phyloP scores from a whole-genome alignment of 2,888 invertebrate genomes.

The Bugula neritina region DNA sequence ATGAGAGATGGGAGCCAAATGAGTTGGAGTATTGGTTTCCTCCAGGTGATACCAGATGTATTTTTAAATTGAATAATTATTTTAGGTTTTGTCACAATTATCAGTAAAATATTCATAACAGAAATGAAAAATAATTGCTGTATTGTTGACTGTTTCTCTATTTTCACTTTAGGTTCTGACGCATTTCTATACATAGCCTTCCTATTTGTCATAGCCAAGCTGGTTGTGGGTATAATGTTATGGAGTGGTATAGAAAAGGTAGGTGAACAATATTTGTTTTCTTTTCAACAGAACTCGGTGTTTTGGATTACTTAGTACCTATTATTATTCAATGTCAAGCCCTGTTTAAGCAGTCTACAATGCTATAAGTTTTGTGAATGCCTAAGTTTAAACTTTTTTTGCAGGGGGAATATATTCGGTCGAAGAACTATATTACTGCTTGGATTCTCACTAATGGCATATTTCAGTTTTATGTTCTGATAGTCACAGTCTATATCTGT shows the following conservation, averaged over 20 bases:
- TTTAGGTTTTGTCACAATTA: no score
- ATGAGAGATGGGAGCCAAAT: conserved; percentile 22
- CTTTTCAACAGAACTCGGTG: no score
- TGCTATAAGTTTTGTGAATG: no score
- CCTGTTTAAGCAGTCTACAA: no score
- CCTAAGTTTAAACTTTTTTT: not conserved
- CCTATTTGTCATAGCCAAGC: conserved; percentile 13
- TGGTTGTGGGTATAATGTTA: conserved; percentile 17
- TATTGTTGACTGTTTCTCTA: no score
- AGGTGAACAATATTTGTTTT: not conserved
- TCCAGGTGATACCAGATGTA: conserved; percentile 6
- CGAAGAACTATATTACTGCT: conserved; percentile 21
- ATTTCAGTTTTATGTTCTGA: conserved; percentile 7
- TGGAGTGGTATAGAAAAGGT: conserved; percentile 27
- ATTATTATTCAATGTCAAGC: no score
- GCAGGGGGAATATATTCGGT: conserved; percentile 20
- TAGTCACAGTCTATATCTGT: conserved; percentile 17
- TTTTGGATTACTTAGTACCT: not conserved
- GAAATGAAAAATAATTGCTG: no score
- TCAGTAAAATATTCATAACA: no score
- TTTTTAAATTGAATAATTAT: not conserved
- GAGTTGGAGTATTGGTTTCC: conserved; percentile 25
- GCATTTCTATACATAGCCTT: conserved; percentile 17
- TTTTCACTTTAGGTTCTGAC: conserved; percentile 17
- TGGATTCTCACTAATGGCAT: conserved; percentile 26